A percentile compares a stretch with the other conserved stretches of the same genome.
These are phyloP conservation scores for Bombus huntii DNA, from an alignment of 1,140 invertebrate genomes.

Conservation along the genomic window DNA sequence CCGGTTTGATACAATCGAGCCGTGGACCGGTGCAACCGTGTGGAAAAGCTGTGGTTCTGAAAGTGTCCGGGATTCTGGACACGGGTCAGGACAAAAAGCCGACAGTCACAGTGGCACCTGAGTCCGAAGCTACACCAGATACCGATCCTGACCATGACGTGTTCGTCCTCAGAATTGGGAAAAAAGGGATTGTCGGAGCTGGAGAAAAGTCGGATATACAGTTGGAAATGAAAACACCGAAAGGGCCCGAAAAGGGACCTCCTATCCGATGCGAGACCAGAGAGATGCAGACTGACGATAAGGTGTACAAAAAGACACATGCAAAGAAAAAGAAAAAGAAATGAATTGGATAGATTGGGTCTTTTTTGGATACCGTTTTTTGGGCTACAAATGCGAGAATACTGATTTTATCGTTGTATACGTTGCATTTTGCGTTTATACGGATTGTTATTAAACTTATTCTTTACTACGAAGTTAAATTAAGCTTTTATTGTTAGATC, in stretches of 20 bases:
- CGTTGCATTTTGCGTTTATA: neutral
- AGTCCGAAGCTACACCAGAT: constrained; percentile 53
- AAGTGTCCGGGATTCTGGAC: constrained; percentile 74
- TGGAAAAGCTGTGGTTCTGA: constrained; percentile 77
- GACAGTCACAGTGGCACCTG: constrained; percentile 67
- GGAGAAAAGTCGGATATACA: constrained; percentile 80
- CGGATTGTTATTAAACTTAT: neutral
- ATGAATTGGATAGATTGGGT: neutral
- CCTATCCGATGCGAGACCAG: constrained; percentile 78
- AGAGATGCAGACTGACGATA: constrained; percentile 76
- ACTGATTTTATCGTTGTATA: neutral
- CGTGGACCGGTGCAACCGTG: constrained; percentile 66
- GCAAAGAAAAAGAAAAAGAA: constrained; percentile 42
- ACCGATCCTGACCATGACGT: constrained; percentile 72
- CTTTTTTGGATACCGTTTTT: neutral
- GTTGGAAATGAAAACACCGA: constrained; percentile 79
- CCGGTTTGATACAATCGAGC: constrained; percentile 66
- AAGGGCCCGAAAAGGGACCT: constrained; percentile 72
- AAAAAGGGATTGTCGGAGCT: constrained; percentile 77
- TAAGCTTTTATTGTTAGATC: neutral
- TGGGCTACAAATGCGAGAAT: neutral
- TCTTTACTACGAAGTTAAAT: neutral
- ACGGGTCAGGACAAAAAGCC: constrained; percentile 57
- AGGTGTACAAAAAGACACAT: neutral
- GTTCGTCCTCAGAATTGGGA: constrained; percentile 80